These are phyloP conservation scores for Chloropsis hardwickii DNA, from an alignment of 2,113 vertebrate species.

Conservation along the genomic window DNA sequence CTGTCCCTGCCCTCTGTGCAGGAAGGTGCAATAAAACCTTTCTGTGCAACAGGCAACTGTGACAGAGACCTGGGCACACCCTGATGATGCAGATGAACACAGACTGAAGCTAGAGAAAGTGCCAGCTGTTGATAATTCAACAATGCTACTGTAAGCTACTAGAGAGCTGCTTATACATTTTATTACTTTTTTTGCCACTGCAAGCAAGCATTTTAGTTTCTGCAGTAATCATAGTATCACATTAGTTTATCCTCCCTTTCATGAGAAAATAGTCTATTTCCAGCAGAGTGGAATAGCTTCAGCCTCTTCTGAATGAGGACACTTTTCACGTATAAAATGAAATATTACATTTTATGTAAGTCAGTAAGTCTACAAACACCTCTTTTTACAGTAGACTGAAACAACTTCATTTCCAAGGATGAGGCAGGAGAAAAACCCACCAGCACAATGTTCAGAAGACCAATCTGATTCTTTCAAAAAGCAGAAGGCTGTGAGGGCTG, in stretches of 20 bases:
- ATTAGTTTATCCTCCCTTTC: not conserved
- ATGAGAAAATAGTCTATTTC: not conserved
- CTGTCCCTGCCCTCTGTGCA: accelerated
- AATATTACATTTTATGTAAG: not conserved
- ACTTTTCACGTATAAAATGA: not conserved
- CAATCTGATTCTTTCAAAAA: not conserved
- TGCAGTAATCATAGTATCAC: not conserved
- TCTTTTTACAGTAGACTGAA: not conserved
- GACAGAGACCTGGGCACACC: not conserved
- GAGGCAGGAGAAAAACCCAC: not conserved
- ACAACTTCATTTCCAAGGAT: not conserved
- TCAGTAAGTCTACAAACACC: not conserved
- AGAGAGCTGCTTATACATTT: not conserved
- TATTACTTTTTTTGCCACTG: not conserved
- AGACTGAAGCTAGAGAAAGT: not conserved
- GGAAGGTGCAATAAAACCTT: not conserved
- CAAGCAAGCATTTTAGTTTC: not conserved
- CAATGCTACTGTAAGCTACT: not conserved
- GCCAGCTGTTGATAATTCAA: not conserved
- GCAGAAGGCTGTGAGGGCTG: not conserved
- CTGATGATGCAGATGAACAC: accelerated
- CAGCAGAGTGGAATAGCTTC: not conserved
- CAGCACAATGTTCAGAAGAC: not conserved
- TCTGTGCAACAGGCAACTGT: not conserved
- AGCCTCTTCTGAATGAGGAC: not conserved